phyloP scores from a whole-genome alignment of 2,888 invertebrate genomes.

The Drosophila gaucha region DNA sequence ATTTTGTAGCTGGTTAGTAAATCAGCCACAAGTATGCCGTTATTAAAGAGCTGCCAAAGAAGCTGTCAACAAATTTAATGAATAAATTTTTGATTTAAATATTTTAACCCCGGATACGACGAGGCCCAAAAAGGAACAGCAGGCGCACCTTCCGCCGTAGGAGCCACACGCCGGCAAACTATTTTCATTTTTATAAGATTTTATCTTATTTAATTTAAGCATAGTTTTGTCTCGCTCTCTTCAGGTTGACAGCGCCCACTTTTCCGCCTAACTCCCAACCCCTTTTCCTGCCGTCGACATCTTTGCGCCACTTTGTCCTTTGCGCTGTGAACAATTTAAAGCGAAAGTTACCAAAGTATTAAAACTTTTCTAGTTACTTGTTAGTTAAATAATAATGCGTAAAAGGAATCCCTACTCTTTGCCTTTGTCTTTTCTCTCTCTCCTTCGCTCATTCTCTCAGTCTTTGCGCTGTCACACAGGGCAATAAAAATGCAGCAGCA shows the following conservation, averaged over 20 bases:
- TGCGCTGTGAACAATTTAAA: conserved; percentile 68
- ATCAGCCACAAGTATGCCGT: conserved; percentile 30
- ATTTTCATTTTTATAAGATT: conserved; percentile 75
- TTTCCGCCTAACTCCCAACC: neutral
- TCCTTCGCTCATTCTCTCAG: neutral
- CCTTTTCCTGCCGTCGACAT: conserved; percentile 47
- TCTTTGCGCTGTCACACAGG: neutral
- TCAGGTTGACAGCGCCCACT: conserved; percentile 9
- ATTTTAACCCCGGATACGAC: conserved; percentile 9
- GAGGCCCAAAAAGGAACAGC: neutral
- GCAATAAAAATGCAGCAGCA: conserved; percentile 33
- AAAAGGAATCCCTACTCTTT: conserved; percentile 60
- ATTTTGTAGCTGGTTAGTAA: conserved; percentile 7
- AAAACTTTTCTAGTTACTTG: conserved; percentile 78
- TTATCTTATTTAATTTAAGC: conserved; percentile 76
- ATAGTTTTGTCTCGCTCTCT: conserved; percentile 56
- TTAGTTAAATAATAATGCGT: conserved; percentile 78
- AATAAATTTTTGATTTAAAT: conserved; percentile 44
- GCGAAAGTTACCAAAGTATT: conserved; percentile 73
- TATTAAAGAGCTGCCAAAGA: conserved; percentile 29
- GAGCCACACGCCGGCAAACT: conserved; percentile 48
- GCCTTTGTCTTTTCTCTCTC: neutral
- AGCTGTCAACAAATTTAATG: conserved; percentile 40
- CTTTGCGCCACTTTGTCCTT: conserved; percentile 67
- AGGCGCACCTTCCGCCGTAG: conserved; percentile 8